Evolutionary conservation across 2,113 vertebrate genomes (phyloP).

Genomic region (Pithys albifrons): DNA sequence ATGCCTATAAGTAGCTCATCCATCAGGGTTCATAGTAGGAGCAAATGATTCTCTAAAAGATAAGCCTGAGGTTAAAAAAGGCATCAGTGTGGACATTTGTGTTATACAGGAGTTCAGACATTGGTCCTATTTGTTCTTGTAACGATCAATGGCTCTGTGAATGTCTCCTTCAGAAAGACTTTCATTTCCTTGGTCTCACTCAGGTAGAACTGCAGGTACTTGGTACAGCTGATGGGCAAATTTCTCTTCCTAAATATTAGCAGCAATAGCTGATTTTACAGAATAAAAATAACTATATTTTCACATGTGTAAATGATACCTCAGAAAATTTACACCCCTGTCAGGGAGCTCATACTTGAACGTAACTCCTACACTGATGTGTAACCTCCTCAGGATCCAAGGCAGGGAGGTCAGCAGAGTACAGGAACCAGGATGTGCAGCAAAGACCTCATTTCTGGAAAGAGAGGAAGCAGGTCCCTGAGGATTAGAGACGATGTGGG

Average conservation of each 20-base stretch:
- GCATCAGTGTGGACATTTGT: not conserved
- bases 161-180: not conserved
- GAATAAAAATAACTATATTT: not conserved
- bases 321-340: not conserved
- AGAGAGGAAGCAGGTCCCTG: constrained; percentile 8
- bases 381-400: not conserved
- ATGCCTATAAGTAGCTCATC: not conserved
- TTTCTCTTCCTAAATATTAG: not conserved
- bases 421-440: not conserved
- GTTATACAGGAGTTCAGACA: not conserved
- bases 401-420: not conserved
- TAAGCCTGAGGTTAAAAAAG: constrained; percentile 37
- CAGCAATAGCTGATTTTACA: not conserved
- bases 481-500: not conserved
- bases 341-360: not conserved
- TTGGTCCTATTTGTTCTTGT: not conserved
- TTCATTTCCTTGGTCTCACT: not conserved
- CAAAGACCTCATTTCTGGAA: constrained; percentile 8
- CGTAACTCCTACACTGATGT: not conserved
- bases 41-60: constrained; percentile 15
- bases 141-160: not conserved
- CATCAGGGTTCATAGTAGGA: not conserved
- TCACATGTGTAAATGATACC: not conserved
- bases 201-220: not conserved
- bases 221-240: not conserved